phyloP scores from a whole-genome alignment of 2,113 vertebrate genomes.

The Sylvilagus bachmani region DNA sequence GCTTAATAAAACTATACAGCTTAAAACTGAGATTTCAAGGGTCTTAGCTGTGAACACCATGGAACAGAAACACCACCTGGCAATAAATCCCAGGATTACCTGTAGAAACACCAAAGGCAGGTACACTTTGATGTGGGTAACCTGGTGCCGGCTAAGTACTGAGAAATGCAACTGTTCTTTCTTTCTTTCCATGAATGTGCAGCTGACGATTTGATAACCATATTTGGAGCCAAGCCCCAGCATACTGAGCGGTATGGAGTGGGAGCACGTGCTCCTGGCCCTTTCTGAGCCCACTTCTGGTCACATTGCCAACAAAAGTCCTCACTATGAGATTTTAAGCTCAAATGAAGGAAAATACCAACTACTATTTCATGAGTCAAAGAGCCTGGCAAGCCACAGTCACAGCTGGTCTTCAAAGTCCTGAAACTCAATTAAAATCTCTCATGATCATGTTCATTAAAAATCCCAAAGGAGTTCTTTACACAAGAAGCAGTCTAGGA shows the following conservation, averaged over 20 bases:
- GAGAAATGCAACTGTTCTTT: constrained; percentile 80
- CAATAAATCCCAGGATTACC: constrained; percentile 84
- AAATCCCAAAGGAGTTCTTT: not conserved
- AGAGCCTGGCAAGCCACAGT: not conserved
- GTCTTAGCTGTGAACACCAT: constrained; percentile 56
- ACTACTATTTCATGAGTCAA: constrained; percentile 9
- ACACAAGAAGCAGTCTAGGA: not conserved
- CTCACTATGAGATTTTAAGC: not conserved
- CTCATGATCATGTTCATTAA: not conserved
- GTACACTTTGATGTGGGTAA: constrained; percentile 87
- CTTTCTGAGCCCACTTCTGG: not conserved
- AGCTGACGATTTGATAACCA: constrained; percentile 60
- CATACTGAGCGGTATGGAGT: fast-evolving
- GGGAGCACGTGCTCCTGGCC: fast-evolving
- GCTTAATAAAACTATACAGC: constrained; percentile 81
- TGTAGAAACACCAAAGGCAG: constrained; percentile 85
- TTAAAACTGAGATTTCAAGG: constrained; percentile 76
- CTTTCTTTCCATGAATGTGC: constrained; percentile 82
- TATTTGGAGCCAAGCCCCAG: not conserved
- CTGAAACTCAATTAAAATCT: constrained; percentile 44
- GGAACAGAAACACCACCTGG: constrained; percentile 82
- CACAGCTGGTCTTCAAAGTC: not conserved
- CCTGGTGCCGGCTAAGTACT: constrained; percentile 81
- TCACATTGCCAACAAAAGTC: constrained; percentile 54
- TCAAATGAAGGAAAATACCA: not conserved